Percentiles rank a stretch among this genome's conserved stretches.
phyloP scores from a whole-genome alignment of 2,113 vertebrate species.

The Leiothrix lutea region DNA sequence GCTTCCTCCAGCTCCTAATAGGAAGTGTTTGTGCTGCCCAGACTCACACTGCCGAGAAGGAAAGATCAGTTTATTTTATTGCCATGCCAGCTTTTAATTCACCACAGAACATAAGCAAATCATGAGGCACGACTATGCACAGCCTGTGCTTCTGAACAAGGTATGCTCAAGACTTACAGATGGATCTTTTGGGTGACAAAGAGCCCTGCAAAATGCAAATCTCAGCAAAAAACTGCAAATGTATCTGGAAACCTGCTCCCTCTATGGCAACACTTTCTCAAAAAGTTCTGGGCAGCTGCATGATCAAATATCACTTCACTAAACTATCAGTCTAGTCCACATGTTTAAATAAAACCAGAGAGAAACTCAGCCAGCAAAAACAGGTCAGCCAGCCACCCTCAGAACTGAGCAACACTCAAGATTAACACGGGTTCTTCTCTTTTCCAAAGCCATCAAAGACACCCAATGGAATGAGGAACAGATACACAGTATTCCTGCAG shows the following conservation, averaged over 20 bases:
- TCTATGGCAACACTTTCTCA: neutral
- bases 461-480: neutral
- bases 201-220: neutral
- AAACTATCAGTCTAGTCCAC: neutral
- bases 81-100: neutral
- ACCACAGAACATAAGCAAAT: neutral
- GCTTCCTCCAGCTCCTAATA: neutral
- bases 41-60: neutral
- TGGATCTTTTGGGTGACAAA: neutral
- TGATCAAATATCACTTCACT: neutral
- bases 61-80: neutral
- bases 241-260: neutral
- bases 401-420: neutral
- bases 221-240: neutral
- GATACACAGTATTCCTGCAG: neutral
- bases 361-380: neutral
- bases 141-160: neutral
- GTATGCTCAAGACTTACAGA: neutral
- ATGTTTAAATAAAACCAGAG: neutral
- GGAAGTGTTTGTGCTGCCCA: neutral
- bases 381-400: neutral
- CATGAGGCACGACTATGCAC: neutral
- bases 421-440: neutral
- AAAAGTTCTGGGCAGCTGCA: neutral
- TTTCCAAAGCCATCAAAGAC: neutral